Evolutionary conservation across 2,797 vertebrate genomes (phyloP).

Genomic region (Margarornis squamiger): DNA sequence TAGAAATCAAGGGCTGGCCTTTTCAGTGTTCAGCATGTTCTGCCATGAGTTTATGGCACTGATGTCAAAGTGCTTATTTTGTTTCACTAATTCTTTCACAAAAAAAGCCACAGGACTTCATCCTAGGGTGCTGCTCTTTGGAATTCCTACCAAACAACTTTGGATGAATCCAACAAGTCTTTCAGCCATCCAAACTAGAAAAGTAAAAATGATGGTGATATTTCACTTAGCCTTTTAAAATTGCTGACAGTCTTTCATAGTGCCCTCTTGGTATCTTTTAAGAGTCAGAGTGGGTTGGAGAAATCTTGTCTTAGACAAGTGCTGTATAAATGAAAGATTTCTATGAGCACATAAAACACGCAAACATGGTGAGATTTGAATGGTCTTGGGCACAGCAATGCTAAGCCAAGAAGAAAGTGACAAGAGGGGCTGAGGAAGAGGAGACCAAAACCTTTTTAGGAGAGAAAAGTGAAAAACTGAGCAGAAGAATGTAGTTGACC

Average conservation of each 20-base stretch:
- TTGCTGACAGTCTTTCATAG: not conserved
- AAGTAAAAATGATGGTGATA: not conserved
- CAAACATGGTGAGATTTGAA: not conserved
- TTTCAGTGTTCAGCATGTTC: not conserved
- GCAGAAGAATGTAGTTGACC: not conserved
- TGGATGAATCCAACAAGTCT: not conserved
- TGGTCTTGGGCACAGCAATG: not conserved
- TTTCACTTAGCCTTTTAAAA: not conserved
- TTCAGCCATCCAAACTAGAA: not conserved
- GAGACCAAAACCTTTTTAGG: not conserved
- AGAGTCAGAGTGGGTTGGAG: not conserved
- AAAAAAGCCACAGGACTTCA: not conserved
- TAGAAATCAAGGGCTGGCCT: not conserved
- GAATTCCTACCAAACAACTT: not conserved
- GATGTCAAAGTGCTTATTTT: not conserved
- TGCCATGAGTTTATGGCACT: not conserved
- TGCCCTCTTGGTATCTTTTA: not conserved
- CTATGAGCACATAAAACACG: not conserved
- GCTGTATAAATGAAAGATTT: not conserved
- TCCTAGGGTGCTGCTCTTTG: not conserved
- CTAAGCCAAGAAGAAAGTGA: not conserved
- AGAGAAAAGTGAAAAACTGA: not conserved
- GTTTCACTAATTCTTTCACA: not conserved
- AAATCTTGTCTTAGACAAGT: not conserved
- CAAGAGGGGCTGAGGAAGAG: not conserved